phyloP scores from a whole-genome alignment of 1,140 invertebrate genomes.

The Drosophila varians region DNA sequence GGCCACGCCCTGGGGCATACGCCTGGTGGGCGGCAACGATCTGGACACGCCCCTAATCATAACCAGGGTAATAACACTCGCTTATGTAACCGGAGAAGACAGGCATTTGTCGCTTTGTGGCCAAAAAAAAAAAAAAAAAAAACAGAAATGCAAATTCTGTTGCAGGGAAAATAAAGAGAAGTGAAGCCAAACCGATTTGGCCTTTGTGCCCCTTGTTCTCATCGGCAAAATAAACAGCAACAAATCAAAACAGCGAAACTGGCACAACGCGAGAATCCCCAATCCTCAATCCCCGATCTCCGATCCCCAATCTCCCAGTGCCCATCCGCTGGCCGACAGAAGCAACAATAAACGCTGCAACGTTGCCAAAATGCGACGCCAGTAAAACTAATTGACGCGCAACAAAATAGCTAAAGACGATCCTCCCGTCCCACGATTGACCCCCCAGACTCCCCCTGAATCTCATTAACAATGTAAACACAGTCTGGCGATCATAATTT shows the following conservation, averaged over 20 bases:
- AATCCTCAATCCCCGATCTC: too few species aligned
- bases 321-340: constrained; percentile 10
- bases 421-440: constrained; percentile 1
- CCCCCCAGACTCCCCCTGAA: neutral
- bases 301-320: neutral
- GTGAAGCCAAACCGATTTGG: constrained; percentile 44
- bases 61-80: constrained; percentile 88
- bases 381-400: constrained; percentile 79
- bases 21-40: constrained; percentile 95
- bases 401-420: constrained; percentile 40
- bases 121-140: neutral
- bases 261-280: constrained; percentile 26
- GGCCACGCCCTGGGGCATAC: constrained; percentile 94
- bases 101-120: constrained; percentile 48
- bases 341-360: constrained; percentile 22
- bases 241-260: constrained; percentile 73
- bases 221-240: constrained; percentile 57
- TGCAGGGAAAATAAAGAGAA: neutral
- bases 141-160: neutral
- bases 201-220: constrained; percentile 56
- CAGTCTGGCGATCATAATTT: constrained; percentile 50
- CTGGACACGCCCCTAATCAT: constrained; percentile 94
- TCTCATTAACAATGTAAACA: constrained; percentile 57
- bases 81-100: constrained; percentile 65
- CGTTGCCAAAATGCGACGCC: constrained; percentile 47